Conservation (phyloP, 2,888 invertebrate species). For the Hymenopus coronatus region DNA sequence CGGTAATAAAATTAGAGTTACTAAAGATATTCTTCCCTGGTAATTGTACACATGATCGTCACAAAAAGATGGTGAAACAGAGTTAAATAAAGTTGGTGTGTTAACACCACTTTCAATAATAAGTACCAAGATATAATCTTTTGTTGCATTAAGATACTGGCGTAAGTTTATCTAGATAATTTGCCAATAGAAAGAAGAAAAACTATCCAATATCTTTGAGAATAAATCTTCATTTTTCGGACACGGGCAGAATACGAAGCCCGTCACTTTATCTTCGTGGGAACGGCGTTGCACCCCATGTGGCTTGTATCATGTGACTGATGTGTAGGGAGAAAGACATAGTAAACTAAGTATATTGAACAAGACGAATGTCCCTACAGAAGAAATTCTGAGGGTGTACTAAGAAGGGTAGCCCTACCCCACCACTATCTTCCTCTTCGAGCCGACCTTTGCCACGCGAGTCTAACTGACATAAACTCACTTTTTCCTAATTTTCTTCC, state of each 20-base stretch:
- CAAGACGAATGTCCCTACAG: not conserved
- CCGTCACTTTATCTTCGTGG: not conserved
- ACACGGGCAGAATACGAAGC: not conserved
- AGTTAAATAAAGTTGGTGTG: too few relatives aligned
- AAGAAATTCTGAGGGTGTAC: not conserved
- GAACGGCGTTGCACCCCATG: not conserved
- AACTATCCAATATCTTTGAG: not conserved
- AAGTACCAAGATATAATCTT: too few relatives aligned
- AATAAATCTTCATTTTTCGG: not conserved
- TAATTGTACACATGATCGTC: too few relatives aligned
- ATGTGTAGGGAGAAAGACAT: not conserved
- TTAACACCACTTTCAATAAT: too few relatives aligned
- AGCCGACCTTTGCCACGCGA: not conserved
- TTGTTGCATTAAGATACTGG: too few relatives aligned
- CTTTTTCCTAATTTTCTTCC: constrained; percentile 12
- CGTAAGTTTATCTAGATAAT: not conserved
- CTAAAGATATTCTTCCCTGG: too few relatives aligned
- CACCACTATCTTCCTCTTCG: not conserved
- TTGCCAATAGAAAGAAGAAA: not conserved
- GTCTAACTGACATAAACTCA: not conserved
- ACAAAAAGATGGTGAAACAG: too few relatives aligned
- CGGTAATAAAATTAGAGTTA: too few relatives aligned
- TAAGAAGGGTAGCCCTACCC: not conserved
- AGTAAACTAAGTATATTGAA: not conserved
- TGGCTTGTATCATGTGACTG: not conserved